Base-by-base conservation (phyloP, 2,113 vertebrate species). In the Pholis gunnellus region DNA sequence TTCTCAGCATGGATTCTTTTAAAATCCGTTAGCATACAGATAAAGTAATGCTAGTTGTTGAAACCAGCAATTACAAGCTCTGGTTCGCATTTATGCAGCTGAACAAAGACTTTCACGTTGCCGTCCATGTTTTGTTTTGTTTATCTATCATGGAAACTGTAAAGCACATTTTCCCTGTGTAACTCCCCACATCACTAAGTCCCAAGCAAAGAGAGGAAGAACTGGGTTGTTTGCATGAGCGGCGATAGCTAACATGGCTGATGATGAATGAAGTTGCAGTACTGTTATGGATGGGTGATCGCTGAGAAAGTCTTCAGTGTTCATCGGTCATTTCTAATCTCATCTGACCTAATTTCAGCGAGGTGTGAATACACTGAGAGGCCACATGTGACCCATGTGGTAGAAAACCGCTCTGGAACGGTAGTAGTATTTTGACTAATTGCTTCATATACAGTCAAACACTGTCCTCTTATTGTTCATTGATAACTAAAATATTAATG, bases 21-120 rank as follows among this genome's bases (percentile, higher is more conserved):
- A 18, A 29, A 72, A 77, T 46, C 22, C 5, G 1, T 36, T 15
- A n/a, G 42, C 27, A 42, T 27, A 71, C 71, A 80, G 17, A 42
- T 52, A 36, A 52, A 54, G 17, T 25, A 48, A 68, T 25, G 31
- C 34, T 27, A 15, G 20, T 14, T 31, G 20, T 54, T 63, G 14
- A 67, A 77, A 63, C 44, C 69, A 48, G 36, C 17, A 86, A 78
- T 78, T 78, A 78, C 14, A 1, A 56, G 69, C 44, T 86, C 31
- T 63, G n/a, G n/a, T 29, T 38, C 27, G 38, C 38, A 79, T 27
- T 56, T 56, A n/a, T 27, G 36, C 34, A 14, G 42, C 68, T 25
- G 68, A 81, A 68, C 44, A 77, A 64, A 64, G 63, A 46, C 29
- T 66, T 42, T 29, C 64, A 52, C n/a, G 70, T 60, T 34, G 1